phyloP scores from a whole-genome alignment of 2,113 vertebrate genomes.

The Rattus norvegicus region DNA sequence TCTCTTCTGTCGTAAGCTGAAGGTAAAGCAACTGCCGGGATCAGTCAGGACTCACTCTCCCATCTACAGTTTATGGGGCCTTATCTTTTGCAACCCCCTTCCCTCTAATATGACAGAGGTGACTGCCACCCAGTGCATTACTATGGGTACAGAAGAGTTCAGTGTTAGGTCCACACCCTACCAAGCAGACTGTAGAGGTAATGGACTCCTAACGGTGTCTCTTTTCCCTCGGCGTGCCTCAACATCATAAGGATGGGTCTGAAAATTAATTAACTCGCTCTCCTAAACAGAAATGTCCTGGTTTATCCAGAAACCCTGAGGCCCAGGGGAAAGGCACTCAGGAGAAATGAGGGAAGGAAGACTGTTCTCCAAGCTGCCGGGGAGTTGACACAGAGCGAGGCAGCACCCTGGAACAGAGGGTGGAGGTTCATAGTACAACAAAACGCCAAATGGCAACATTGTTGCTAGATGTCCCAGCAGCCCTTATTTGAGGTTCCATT shows the following conservation, averaged over 20 bases:
- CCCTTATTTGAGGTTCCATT: conserved; percentile 51
- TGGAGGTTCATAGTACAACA: accelerated
- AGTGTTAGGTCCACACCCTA: neutral
- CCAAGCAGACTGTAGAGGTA: neutral
- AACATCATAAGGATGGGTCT: neutral
- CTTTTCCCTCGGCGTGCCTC: neutral
- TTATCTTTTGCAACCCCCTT: neutral
- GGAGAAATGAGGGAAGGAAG: neutral
- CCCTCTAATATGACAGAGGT: neutral
- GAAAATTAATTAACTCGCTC: neutral
- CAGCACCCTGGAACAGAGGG: neutral
- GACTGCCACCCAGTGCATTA: neutral
- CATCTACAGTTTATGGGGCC: neutral
- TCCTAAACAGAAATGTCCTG: neutral
- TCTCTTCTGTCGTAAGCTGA: neutral
- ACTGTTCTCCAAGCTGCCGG: neutral
- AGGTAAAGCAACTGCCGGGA: neutral
- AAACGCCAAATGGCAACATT: neutral
- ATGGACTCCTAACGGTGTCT: neutral
- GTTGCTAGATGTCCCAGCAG: neutral
- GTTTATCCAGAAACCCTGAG: neutral
- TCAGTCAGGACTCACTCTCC: neutral
- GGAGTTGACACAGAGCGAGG: neutral
- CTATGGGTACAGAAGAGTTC: neutral
- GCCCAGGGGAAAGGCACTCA: neutral